Evolutionary conservation across 2,888 invertebrate species (phyloP), one percentile per base, ranked within the genome.

Genomic region (Idaea straminata): DNA sequence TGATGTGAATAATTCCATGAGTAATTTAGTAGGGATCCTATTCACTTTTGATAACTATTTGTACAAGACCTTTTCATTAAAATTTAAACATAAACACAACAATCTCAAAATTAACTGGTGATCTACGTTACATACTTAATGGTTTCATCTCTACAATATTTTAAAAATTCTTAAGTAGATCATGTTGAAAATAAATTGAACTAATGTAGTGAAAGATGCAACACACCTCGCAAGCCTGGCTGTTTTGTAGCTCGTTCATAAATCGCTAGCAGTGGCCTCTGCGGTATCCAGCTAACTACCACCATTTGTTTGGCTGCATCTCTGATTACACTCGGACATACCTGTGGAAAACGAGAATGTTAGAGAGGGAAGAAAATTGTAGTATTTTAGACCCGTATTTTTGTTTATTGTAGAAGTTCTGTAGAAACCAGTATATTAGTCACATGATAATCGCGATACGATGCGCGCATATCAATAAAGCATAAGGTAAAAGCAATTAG

Each of bases 231-330:
- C 59, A 15, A 59, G 25, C 16, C 59, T 34, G 25, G 59, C 34
- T 25, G 59, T 47, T 47, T 66, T 69, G 72, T 73, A 74, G 71
- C 74, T 80, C 77, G 82, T 72, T 82, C 88, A 91, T 91, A 91
- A 91, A 91, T 91, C 84, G 83, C 77, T 72, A 82, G 80, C 85
- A 90, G 86, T 87, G 85, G 87, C 89, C 88, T 87, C 88, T 88
- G 89, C 84, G 91, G 91, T 83, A 81, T 82, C 82, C 82, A 79
- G 83, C 84, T 90, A 90, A 91, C 89, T 89, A 88, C 88, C 79
- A 72, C 85, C 88, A 90, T 91, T 90, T 89, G 84, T 91, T 90
- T 86, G 80, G 80, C 83, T 81, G 78, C 83, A 80, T 83, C 85
- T 85, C 86, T 86, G 87, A 89, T 89, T 91, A 89, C 84, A 82